These are phyloP conservation scores for Hemaris fuciformis DNA, from an alignment of 2,888 invertebrate genomes.

Conservation along the genomic window DNA sequence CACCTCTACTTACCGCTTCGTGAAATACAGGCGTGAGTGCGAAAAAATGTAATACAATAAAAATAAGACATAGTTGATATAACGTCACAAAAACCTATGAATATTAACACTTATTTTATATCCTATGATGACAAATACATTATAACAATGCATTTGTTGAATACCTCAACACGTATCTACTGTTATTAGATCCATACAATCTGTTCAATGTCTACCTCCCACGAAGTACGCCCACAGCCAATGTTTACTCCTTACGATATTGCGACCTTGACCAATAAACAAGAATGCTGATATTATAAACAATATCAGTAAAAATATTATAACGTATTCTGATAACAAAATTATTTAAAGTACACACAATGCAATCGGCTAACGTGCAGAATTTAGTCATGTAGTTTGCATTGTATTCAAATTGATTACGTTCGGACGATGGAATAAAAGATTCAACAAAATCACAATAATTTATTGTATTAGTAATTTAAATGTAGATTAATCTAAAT, in stretches of 20 bases:
- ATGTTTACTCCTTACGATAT: conserved; percentile 1
- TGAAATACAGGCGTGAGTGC: too few relatives aligned
- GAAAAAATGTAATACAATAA: too few relatives aligned
- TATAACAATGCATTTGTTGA: background rate
- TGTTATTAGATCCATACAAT: background rate
- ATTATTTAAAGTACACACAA: background rate
- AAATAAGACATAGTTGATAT: too few relatives aligned
- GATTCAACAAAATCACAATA: background rate
- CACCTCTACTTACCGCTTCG: too few relatives aligned
- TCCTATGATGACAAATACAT: background rate
- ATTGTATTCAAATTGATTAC: conserved; percentile 3
- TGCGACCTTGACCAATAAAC: conserved; percentile 5
- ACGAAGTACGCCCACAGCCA: conserved; percentile 5
- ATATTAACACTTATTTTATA: too few relatives aligned
- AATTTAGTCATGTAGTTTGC: background rate
- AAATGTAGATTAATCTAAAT: background rate
- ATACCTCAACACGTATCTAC: background rate
- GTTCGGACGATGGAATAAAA: background rate
- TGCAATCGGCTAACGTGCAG: background rate
- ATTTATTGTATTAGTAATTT: conserved; percentile 9
- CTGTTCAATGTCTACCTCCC: background rate
- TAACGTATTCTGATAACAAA: background rate
- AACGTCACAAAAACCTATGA: too few relatives aligned
- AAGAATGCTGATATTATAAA: background rate
- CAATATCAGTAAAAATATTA: background rate